Conservation (phyloP, 2,888 invertebrate genomes). For the Sinodicranocentrus sp. region DNA sequence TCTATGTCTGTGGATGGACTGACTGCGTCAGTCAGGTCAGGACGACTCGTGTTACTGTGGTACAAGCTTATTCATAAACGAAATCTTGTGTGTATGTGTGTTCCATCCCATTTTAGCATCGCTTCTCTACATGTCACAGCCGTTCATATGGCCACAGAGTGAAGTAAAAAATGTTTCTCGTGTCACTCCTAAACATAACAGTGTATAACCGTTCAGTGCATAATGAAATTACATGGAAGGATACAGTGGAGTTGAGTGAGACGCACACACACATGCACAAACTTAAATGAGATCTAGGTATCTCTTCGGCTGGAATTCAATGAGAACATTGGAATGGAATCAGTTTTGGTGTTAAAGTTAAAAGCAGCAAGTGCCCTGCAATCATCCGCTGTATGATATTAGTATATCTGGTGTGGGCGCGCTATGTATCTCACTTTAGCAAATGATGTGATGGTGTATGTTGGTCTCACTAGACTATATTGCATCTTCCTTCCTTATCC, state of each 20-base stretch:
- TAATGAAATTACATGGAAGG: conserved; percentile 1
- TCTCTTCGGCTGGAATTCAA: conserved; percentile 3
- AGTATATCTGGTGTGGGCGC: not conserved
- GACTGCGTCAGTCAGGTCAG: not conserved
- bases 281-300: conserved; percentile 7
- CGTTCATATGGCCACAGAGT: not conserved
- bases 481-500: conserved; percentile 35
- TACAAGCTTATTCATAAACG: too few relatives aligned
- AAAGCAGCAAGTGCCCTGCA: conserved; percentile 6
- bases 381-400: not conserved
- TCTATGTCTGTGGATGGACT: too few relatives aligned
- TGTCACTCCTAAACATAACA: conserved; percentile 12
- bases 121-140: not conserved
- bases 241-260: not conserved
- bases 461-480: conserved; percentile 16
- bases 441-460: conserved; percentile 4
- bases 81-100: too few relatives aligned
- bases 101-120: too few relatives aligned
- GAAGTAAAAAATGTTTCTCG: conserved; percentile 2
- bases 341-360: conserved; percentile 1
- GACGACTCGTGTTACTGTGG: too few relatives aligned
- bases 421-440: not conserved
- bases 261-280: not conserved
- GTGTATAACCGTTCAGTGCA: not conserved
- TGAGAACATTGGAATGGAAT: not conserved